These are phyloP conservation scores for Oreochromis spilurus DNA, from an alignment of 2,113 vertebrate species.

Conservation along the genomic window DNA sequence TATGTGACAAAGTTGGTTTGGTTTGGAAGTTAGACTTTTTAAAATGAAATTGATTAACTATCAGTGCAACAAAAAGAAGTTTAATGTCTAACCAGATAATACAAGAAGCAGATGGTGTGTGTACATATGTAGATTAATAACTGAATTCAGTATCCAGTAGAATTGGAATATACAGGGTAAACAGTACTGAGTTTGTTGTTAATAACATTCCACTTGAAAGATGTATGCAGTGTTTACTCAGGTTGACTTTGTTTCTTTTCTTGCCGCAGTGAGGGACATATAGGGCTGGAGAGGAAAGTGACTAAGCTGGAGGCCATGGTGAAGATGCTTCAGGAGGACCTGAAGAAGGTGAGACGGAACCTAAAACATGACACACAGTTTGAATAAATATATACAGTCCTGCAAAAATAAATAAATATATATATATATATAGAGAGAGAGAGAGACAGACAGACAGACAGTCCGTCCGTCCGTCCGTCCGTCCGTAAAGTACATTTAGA, in stretches of 20 bases:
- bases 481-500: too few relatives aligned
- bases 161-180: not conserved
- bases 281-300: conserved; percentile 90
- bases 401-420: too few relatives aligned
- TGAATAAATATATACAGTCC: not conserved
- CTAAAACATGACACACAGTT: not conserved
- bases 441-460: too few relatives aligned
- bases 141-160: not conserved
- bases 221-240: not conserved
- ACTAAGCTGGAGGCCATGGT: conserved; percentile 93
- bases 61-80: not conserved
- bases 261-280: conserved; percentile 82
- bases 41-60: not conserved
- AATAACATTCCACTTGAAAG: not conserved
- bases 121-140: not conserved
- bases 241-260: not conserved
- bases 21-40: not conserved
- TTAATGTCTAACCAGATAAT: not conserved
- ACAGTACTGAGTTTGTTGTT: not conserved
- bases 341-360: conserved; percentile 84
- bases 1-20: not conserved
- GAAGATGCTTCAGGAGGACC: conserved; percentile 92
- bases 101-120: not conserved
- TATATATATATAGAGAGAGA: too few relatives aligned
- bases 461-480: too few relatives aligned